Conservation (phyloP, 1,140 invertebrate species). For the Ceratoteleas bidentatus region DNA sequence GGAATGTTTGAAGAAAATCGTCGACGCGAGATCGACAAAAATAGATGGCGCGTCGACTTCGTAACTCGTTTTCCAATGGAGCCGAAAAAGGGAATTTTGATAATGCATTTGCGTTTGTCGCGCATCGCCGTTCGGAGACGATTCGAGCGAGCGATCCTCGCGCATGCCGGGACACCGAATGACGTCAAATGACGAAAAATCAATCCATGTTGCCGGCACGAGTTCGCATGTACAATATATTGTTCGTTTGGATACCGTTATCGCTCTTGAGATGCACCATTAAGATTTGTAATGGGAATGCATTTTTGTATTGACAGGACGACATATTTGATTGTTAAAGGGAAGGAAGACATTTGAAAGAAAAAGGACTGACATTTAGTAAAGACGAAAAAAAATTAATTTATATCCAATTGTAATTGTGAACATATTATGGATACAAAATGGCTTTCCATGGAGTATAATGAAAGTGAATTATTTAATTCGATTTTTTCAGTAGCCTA, state of each 20-base stretch:
- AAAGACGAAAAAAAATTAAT: too few species aligned
- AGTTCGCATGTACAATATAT: conserved; percentile 3
- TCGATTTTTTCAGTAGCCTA: too few species aligned
- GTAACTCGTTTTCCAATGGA: not conserved
- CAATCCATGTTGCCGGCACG: conserved; percentile 10
- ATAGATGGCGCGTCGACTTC: not conserved
- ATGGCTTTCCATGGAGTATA: too few species aligned
- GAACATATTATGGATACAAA: too few species aligned
- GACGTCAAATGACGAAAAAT: conserved; percentile 43
- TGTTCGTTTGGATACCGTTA: conserved; percentile 3
- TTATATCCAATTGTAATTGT: too few species aligned
- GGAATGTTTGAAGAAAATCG: not conserved
- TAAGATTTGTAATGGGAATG: conserved; percentile 1
- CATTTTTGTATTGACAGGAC: not conserved
- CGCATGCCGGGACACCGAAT: conserved; percentile 18
- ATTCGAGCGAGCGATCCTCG: conserved; percentile 5
- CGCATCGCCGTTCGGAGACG: not conserved
- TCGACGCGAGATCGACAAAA: not conserved
- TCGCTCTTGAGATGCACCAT: conserved; percentile 11
- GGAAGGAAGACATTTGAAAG: too few species aligned
- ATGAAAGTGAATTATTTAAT: too few species aligned
- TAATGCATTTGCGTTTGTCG: not conserved
- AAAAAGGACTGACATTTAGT: too few species aligned
- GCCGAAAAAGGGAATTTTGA: not conserved
- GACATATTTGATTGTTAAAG: too few species aligned